Evolutionary conservation across 2,888 invertebrate species (phyloP), one percentile per base, ranked within the genome.

Genomic region (Catocala sponsa): DNA sequence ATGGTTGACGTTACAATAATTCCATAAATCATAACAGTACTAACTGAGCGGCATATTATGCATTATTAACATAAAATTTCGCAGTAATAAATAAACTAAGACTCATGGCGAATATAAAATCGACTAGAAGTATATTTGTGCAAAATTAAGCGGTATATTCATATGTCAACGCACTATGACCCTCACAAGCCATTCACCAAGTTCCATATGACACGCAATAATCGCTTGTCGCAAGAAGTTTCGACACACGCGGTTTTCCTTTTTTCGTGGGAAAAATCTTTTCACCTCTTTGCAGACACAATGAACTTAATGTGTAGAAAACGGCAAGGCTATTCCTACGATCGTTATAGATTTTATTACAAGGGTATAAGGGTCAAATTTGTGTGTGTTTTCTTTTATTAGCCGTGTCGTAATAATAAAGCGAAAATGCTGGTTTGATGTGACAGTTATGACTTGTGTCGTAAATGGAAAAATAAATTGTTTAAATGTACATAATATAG

Each of bases 191-290:
- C 77, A 71, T 75, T 82, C 84, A 78, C 82, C 80, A 60, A 53
- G 57, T 58, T 49, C 77, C 83, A 83, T 84, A 87, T 68, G 80
- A 85, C 85, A 85, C 85, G 75, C 79, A 84, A 84, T 77, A 71
- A 59, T 55, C 72, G 68, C 72, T 51, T 87, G 86, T 87, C 76
- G 89, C 88, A 89, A 91, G 80, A 75, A 67, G 85, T 91, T 91
- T 90, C 91, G 80, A 90, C 90, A 89, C 72, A 76, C 58, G 56
- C 4, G 74, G 70, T 90, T 93, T 93, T 90, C 90, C 91, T 92
- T 92, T 92, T 93, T 93, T 91, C 92, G 92, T 92, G 92, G 90
- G 94, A 92, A 92, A 38, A 85, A 85, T 81, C 79, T 92, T 92
- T 92, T 92, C 93, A 90, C 91, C 85, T 81, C 83, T 83, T 79